Percentiles rank a stretch among this genome's conserved stretches.
Evolutionary conservation across 2,113 vertebrate genomes (phyloP).

Genomic region (Uropsilus gracilis): DNA sequence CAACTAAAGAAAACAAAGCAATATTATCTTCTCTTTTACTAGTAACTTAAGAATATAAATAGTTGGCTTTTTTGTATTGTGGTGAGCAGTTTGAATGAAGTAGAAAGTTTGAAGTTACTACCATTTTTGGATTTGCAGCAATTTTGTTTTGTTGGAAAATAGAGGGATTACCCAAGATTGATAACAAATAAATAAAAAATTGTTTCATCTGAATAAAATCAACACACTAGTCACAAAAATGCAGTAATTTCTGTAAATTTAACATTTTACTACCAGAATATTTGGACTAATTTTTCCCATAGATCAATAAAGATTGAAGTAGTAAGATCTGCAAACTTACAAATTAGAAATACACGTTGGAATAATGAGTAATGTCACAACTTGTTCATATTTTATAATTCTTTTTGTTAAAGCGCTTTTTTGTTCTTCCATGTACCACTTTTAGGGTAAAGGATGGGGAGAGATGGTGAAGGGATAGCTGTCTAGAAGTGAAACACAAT

Average conservation of each 20-base stretch:
- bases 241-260: conserved; percentile 39
- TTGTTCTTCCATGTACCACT: not conserved
- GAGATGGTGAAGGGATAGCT: not conserved
- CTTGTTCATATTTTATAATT: not conserved
- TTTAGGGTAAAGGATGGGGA: no score
- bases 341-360: not conserved
- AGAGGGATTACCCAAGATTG: conserved; percentile 39
- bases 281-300: not conserved
- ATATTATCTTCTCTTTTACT: not conserved
- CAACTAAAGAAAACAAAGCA: conserved; percentile 24
- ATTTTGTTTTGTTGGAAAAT: conserved; percentile 44
- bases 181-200: conserved; percentile 10
- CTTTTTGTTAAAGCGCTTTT: not conserved
- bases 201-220: conserved; percentile 33
- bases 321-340: not conserved
- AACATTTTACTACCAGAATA: conserved; percentile 24
- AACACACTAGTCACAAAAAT: conserved; percentile 4
- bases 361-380: not conserved
- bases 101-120: conserved; percentile 14
- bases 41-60: not conserved
- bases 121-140: conserved; percentile 32
- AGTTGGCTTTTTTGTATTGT: not conserved
- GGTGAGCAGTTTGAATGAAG: conserved; percentile 2
- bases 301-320: conserved; percentile 4
- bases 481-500: not conserved